Conservation (phyloP, 2,888 invertebrate genomes). For the Boloria euphrosyne region DNA sequence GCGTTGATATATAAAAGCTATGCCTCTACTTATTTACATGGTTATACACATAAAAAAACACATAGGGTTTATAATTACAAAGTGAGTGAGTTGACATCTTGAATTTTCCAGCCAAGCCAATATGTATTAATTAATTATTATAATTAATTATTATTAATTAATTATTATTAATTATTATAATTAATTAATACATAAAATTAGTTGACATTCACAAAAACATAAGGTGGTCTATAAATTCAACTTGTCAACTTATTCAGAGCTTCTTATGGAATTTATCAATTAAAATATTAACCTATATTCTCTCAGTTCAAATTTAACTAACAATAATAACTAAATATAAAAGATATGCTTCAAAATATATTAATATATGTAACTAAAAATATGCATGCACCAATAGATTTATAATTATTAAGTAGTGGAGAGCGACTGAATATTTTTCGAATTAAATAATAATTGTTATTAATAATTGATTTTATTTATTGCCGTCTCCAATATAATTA, state of each 20-base stretch:
- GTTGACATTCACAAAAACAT: too few relatives aligned
- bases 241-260: slow-evolving; percentile 10
- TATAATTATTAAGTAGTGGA: slow-evolving; percentile 4
- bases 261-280: slow-evolving; percentile 36
- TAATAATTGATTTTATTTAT: neutral
- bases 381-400: slow-evolving; percentile 23
- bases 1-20: slow-evolving; percentile 64
- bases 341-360: slow-evolving; percentile 33
- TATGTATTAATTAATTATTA: too few relatives aligned
- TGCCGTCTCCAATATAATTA: neutral
- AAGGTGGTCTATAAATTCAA: too few relatives aligned
- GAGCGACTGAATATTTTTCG: neutral
- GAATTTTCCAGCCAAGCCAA: neutral
- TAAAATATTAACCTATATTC: slow-evolving; percentile 48
- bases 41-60: slow-evolving; percentile 55
- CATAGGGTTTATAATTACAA: slow-evolving; percentile 22
- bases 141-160: too few relatives aligned
- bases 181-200: too few relatives aligned
- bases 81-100: slow-evolving; percentile 11
- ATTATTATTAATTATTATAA: too few relatives aligned
- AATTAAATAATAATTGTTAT: too few relatives aligned
- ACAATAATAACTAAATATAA: slow-evolving; percentile 42
- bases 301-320: slow-evolving; percentile 52
- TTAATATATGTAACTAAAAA: slow-evolving; percentile 28
- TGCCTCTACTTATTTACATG: slow-evolving; percentile 68